Evolutionary conservation across 2,888 invertebrate species (phyloP).

Genomic region (Sussaba pulchella): DNA sequence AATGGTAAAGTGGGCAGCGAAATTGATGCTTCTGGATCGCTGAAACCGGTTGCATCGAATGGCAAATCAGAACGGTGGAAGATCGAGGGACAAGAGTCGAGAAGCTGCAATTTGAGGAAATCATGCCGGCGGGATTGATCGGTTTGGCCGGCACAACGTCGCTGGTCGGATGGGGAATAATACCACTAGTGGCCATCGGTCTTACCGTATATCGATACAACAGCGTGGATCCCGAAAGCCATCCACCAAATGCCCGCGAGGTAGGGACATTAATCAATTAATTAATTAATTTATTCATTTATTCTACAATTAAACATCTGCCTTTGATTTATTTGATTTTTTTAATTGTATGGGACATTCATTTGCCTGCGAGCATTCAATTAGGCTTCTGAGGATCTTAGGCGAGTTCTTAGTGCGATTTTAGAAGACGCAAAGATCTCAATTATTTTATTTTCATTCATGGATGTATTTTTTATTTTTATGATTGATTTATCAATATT

Average conservation of each 20-base stretch:
- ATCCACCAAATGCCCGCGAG: slow-evolving; percentile 89
- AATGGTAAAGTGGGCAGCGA: neutral
- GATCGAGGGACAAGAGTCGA: slow-evolving; percentile 41
- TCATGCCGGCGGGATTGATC: slow-evolving; percentile 85
- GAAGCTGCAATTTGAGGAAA: slow-evolving; percentile 36
- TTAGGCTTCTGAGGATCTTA: too few species aligned
- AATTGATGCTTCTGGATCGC: slow-evolving; percentile 8
- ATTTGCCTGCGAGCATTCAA: too few species aligned
- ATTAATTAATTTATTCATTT: neutral
- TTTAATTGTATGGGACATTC: too few species aligned
- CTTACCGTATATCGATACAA: slow-evolving; percentile 93
- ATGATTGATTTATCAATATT: neutral
- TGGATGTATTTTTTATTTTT: neutral
- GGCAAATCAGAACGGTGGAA: slow-evolving; percentile 21
- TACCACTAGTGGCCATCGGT: slow-evolving; percentile 93
- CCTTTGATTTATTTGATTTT: too few species aligned
- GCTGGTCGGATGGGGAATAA: slow-evolving; percentile 88
- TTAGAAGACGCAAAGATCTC: too few species aligned
- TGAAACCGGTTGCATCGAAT: slow-evolving; percentile 22
- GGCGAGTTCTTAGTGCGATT: too few species aligned
- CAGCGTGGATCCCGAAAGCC: slow-evolving; percentile 93
- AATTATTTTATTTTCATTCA: too few species aligned
- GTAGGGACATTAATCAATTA: slow-evolving; percentile 85
- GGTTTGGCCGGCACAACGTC: slow-evolving; percentile 85
- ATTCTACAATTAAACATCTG: neutral